Percentiles rank a stretch among this genome's conserved stretches.
Evolutionary conservation across 2,797 vertebrate genomes (phyloP).

Genomic region (Fistularia commersonii): DNA sequence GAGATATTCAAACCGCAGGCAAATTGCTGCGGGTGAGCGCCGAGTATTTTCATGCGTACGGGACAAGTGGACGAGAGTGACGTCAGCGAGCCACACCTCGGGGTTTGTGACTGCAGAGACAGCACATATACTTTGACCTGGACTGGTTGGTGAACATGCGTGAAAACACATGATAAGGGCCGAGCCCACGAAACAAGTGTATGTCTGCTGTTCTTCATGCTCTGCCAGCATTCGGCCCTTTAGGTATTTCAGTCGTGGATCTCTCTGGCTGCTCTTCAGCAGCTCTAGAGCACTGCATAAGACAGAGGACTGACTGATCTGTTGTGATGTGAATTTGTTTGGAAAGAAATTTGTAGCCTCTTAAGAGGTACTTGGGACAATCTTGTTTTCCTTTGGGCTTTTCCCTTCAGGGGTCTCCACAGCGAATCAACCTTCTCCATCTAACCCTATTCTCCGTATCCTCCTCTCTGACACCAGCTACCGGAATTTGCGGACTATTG

Average conservation of each 20-base stretch:
- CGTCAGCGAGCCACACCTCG: constrained; percentile 51
- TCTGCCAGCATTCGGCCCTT: too few species aligned
- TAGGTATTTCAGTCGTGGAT: too few species aligned
- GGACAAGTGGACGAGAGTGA: constrained; percentile 22
- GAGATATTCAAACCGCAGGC: constrained; percentile 65
- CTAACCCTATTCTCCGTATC: too few species aligned
- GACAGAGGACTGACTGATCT: constrained; percentile 5
- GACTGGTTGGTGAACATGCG: constrained; percentile 3
- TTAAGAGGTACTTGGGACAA: constrained; percentile 2
- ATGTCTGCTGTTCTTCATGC: too few species aligned
- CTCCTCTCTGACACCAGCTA: too few species aligned
- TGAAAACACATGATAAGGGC: too few species aligned
- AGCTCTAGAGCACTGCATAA: constrained; percentile 1
- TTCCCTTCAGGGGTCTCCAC: too few species aligned
- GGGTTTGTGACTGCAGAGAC: constrained; percentile 2
- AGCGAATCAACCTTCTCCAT: too few species aligned
- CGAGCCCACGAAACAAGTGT: too few species aligned
- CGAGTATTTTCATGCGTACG: not conserved
- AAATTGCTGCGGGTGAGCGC: constrained; percentile 53
- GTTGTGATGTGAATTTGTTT: constrained; percentile 3
- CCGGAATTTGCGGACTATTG: too few species aligned
- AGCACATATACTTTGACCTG: constrained; percentile 71
- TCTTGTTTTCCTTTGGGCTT: too few species aligned
- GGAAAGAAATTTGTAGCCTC: constrained; percentile 7
- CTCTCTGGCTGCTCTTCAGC: too few species aligned